A percentile compares a stretch with the other conserved stretches of the same genome.
Evolutionary conservation across 2,797 vertebrate genomes (phyloP).

Genomic region (Protosalanx chinensis): DNA sequence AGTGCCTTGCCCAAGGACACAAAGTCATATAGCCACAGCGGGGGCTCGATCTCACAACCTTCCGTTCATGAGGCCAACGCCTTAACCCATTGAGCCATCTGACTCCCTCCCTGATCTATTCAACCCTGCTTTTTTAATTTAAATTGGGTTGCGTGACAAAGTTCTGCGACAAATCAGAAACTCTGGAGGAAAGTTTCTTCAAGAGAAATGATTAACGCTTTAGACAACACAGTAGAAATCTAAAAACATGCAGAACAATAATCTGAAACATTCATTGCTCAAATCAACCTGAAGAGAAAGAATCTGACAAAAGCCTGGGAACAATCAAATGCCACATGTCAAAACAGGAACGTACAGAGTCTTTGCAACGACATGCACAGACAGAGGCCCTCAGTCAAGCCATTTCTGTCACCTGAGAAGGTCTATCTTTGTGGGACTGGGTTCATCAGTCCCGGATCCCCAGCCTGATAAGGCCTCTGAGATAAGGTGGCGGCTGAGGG

Average conservation of each 20-base stretch:
- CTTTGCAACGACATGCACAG: constrained; percentile 33
- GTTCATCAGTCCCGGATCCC: constrained; percentile 50
- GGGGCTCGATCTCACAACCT: too few relatives aligned
- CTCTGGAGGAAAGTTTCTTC: not conserved
- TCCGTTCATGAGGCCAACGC: too few relatives aligned
- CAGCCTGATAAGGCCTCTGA: constrained; percentile 54
- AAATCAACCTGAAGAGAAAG: not conserved
- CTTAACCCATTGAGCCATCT: too few relatives aligned
- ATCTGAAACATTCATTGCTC: not conserved
- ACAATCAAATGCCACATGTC: constrained; percentile 36
- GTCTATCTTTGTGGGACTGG: constrained; percentile 33
- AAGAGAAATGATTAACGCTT: not conserved
- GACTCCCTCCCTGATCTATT: too few relatives aligned
- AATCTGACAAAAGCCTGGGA: constrained; percentile 21
- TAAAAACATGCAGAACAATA: not conserved
- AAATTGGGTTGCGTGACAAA: not conserved
- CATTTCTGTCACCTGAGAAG: constrained; percentile 59
- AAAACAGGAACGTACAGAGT: constrained; percentile 39
- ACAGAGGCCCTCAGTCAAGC: constrained; percentile 35
- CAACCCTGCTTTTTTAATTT: not conserved
- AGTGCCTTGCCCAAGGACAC: too few relatives aligned
- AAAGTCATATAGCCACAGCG: too few relatives aligned
- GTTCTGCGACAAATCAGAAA: not conserved
- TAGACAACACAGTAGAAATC: constrained; percentile 9
- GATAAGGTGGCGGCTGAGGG: constrained; percentile 59